phyloP scores from a whole-genome alignment of 2,888 invertebrate species.

The Melangyna quadrimaculata region DNA sequence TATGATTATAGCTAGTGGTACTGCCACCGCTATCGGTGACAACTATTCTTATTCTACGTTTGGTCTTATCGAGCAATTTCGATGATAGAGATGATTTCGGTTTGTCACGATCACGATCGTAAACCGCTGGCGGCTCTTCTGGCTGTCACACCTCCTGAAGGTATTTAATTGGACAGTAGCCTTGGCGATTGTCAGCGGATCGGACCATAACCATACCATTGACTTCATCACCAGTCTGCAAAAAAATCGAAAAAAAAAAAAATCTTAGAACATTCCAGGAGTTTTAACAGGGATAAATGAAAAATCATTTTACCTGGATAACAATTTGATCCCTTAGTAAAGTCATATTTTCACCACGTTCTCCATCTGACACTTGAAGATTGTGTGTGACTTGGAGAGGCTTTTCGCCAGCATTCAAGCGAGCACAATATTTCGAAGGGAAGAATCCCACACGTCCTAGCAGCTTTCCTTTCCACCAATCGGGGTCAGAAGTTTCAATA shows the following conservation, averaged over 20 bases:
- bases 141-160: slow-evolving; percentile 96
- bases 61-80: slow-evolving; percentile 79
- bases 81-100: slow-evolving; percentile 78
- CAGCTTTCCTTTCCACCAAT: slow-evolving; percentile 99
- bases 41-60: slow-evolving; percentile 80
- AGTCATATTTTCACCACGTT: slow-evolving; percentile 86
- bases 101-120: slow-evolving; percentile 77
- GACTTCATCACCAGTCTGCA: slow-evolving; percentile 90
- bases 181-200: slow-evolving; percentile 95
- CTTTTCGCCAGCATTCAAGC: slow-evolving; percentile 93
- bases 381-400: slow-evolving; percentile 95
- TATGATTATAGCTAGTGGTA: slow-evolving; percentile 69
- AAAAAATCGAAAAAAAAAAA: background rate
- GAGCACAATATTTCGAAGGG: slow-evolving; percentile 96
- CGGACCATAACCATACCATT: slow-evolving; percentile 97
- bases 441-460: slow-evolving; percentile 95
- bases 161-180: slow-evolving; percentile 96
- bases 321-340: slow-evolving; percentile 96
- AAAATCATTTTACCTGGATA: slow-evolving; percentile 83
- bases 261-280: background rate
- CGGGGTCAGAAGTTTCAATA: slow-evolving; percentile 95
- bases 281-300: background rate
- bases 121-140: slow-evolving; percentile 80
- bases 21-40: slow-evolving; percentile 77
- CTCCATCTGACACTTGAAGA: slow-evolving; percentile 92